Conservation (phyloP, 2,797 vertebrate genomes). For the Myiotriccus ornatus region DNA sequence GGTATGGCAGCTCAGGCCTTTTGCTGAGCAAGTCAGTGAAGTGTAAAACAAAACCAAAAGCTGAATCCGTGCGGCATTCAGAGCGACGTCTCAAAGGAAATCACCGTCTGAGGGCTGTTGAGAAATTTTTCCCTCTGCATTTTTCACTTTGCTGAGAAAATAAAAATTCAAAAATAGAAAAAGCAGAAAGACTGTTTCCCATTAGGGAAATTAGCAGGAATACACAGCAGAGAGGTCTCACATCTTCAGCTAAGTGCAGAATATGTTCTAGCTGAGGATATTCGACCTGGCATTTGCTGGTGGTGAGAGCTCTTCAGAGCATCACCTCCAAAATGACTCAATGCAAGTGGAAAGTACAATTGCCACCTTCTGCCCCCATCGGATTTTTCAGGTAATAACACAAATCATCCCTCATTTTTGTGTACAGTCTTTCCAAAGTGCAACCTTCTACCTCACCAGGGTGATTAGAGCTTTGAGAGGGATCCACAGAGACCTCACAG, state of each 20-base stretch:
- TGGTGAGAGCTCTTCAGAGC: background rate
- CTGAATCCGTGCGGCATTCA: background rate
- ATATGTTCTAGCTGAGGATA: background rate
- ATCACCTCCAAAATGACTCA: background rate
- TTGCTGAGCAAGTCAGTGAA: background rate
- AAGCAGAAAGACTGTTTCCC: background rate
- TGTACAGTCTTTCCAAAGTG: background rate
- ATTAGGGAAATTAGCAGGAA: background rate
- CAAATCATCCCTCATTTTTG: background rate
- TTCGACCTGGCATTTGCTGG: background rate
- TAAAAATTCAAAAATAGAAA: background rate
- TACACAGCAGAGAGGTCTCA: background rate
- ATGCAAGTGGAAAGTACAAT: background rate
- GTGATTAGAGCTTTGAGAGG: background rate
- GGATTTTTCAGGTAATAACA: background rate
- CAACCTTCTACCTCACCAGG: background rate
- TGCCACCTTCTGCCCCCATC: background rate
- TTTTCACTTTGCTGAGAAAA: background rate
- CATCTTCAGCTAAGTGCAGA: background rate
- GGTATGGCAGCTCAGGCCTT: background rate
- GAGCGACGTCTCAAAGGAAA: background rate
- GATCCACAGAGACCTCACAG: background rate
- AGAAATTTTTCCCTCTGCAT: background rate
- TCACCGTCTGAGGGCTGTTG: background rate
- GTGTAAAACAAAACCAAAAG: slow-evolving; percentile 50